phyloP scores from a whole-genome alignment of 2,888 invertebrate species.

The Timema cristinae region DNA sequence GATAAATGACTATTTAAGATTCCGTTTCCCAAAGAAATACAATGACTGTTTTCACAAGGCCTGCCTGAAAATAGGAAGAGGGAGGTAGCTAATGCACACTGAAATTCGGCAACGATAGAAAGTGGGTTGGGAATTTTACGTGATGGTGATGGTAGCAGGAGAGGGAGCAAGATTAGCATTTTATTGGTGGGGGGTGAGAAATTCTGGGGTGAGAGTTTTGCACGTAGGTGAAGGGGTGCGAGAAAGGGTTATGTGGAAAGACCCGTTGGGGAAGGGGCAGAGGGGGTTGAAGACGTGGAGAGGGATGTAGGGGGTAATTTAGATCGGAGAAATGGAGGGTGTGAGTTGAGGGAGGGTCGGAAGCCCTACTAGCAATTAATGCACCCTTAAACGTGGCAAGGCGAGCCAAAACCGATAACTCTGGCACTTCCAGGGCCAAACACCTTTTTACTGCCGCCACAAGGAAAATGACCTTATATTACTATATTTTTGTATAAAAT shows the following conservation, averaged over 20 bases:
- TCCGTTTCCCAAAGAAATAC: too few relatives aligned
- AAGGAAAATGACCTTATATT: too few relatives aligned
- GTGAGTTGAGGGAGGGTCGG: conserved; percentile 1
- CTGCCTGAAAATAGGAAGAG: too few relatives aligned
- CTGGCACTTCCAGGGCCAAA: neutral
- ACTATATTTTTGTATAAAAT: too few relatives aligned
- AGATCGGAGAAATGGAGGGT: neutral
- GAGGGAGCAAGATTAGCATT: neutral
- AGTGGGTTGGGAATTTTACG: too few relatives aligned
- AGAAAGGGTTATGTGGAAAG: neutral
- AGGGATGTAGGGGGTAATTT: conserved; percentile 8
- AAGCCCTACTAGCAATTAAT: conserved; percentile 15
- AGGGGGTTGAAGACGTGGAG: neutral
- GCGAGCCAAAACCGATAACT: conserved; percentile 17
- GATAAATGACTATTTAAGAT: too few relatives aligned
- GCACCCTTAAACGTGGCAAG: conserved; percentile 13
- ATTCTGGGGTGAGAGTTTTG: neutral
- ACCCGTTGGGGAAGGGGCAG: neutral
- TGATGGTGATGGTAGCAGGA: too few relatives aligned
- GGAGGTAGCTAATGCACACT: too few relatives aligned
- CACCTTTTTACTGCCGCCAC: too few relatives aligned
- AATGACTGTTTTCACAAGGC: too few relatives aligned
- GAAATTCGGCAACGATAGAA: too few relatives aligned
- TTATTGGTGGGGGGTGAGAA: conserved; percentile 6
- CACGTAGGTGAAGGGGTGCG: conserved; percentile 10